Base-by-base conservation (phyloP, 53 echinoderm and acorn worm species). In the Holothuria leucospilota region DNA sequence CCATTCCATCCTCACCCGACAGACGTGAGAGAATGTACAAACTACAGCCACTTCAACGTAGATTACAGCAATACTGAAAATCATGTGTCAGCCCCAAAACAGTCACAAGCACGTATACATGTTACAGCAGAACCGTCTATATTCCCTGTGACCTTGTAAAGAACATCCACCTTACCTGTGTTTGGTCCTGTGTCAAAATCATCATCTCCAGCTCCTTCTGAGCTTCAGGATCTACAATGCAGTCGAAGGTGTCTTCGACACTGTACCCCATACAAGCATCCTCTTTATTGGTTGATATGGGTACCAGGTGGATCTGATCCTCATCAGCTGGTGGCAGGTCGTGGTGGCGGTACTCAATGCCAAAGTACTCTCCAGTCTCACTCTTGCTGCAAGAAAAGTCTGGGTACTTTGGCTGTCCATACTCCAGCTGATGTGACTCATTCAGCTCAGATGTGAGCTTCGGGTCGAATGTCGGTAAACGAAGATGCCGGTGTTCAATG, bases 401-500 rank as follows among this genome's bases (percentile, higher is more conserved):
- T n/a, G n/a, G n/a, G n/a, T n/a, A n/a, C n/a, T 77, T 86, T 4
- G 63, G 34, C 23, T 23, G 60, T 8, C 87, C 87, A 77, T 86
- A 77, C 87, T 86, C 78, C 14, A 21, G 61, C 63, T 77, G 38
- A 26, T 77, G 39, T 5, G 41, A 18, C 16, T 39, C 59, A 30
- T 86, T 86, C 11, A 86, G 63, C 59, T 74, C 41, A 0, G 78
- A 29, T 2, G 74, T 74, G 29, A 86, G 64, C 58, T 63, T 53
- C 16, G 77, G 87, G 29, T 86, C 87, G 61, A 77, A 86, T 7
- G 77, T 67, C 5, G 78, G 87, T 28, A 87, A 59, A 24, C 42
- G 23, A 46, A 87, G 73, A 42, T 72, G 73, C 41, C 39, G 49
- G 41, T 72, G 39, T 40, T 72, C 13, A 2, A 4, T 72, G 38